Conservation (phyloP, 1,140 invertebrate genomes). For the Penaeus chinensis region DNA sequence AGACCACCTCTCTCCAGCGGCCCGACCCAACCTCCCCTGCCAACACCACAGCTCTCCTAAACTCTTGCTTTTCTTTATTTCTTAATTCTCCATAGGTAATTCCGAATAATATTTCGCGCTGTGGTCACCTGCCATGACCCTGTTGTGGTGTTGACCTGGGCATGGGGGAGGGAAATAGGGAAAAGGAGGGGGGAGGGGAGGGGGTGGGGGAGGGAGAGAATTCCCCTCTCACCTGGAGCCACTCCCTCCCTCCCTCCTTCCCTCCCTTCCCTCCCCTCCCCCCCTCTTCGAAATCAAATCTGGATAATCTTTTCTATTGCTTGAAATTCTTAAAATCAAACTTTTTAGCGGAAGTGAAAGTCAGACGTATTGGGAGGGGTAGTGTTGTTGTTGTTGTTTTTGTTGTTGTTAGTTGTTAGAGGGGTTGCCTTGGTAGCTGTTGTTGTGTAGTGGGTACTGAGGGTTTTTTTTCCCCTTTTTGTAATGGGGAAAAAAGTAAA, state of each 20-base stretch:
- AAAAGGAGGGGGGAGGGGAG: too few species aligned
- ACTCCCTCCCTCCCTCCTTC: background rate
- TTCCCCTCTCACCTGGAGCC: background rate
- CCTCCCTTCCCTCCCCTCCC: background rate
- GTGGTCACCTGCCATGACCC: constrained; percentile 4
- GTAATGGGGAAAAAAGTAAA: too few species aligned
- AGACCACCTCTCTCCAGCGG: constrained; percentile 39
- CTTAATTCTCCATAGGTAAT: constrained; percentile 30
- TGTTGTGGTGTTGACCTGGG: too few species aligned
- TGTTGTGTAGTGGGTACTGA: too few species aligned
- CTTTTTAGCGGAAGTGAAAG: constrained; percentile 17
- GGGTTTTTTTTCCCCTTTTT: too few species aligned
- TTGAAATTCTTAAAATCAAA: constrained; percentile 16
- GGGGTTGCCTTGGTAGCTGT: too few species aligned
- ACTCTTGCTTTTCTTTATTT: constrained; percentile 40
- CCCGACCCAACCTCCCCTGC: constrained; percentile 12
- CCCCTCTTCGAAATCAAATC: background rate
- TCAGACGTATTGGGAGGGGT: background rate
- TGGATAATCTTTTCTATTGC: constrained; percentile 27
- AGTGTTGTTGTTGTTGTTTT: too few species aligned
- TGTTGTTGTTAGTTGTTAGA: too few species aligned
- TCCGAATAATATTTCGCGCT: background rate
- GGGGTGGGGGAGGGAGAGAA: background rate
- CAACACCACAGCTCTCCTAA: constrained; percentile 19
- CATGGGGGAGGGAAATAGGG: too few species aligned